Conservation (phyloP, 2,888 invertebrate genomes). For the Epirrita christyi region DNA sequence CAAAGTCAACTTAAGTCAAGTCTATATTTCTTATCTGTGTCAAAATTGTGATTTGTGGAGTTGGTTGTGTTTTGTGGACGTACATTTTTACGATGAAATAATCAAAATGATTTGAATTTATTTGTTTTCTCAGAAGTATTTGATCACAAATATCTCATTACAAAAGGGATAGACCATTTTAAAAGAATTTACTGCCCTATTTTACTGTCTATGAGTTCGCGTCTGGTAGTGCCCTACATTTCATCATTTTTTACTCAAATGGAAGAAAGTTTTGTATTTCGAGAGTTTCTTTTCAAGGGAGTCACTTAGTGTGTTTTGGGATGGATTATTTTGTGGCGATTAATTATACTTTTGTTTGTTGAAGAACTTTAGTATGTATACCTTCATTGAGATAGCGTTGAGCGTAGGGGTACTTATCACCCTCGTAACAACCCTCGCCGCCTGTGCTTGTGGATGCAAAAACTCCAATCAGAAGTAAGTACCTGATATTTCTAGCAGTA, state of each 20-base stretch:
- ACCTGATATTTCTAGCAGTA: conserved; percentile 3
- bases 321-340: conserved; percentile 57
- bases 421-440: conserved; percentile 82
- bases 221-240: conserved; percentile 72
- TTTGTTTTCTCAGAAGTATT: background rate
- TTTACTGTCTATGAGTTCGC: conserved; percentile 44
- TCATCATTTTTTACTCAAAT: conserved; percentile 71
- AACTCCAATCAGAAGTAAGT: conserved; percentile 90
- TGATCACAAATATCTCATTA: background rate
- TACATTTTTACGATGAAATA: conserved; percentile 9
- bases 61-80: conserved; percentile 31
- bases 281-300: conserved; percentile 65
- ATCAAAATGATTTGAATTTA: background rate
- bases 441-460: conserved; percentile 90
- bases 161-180: background rate
- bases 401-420: conserved; percentile 75
- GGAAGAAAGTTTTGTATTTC: conserved; percentile 74
- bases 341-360: conserved; percentile 50
- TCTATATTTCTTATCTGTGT: background rate
- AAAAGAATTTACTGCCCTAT: background rate
- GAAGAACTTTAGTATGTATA: conserved; percentile 74
- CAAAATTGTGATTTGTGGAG: background rate
- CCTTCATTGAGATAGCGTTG: conserved; percentile 71
- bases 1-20: background rate
- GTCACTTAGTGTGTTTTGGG: conserved; percentile 63